Conservation (phyloP, 2,113 vertebrate species). For the Prinia subflava region DNA sequence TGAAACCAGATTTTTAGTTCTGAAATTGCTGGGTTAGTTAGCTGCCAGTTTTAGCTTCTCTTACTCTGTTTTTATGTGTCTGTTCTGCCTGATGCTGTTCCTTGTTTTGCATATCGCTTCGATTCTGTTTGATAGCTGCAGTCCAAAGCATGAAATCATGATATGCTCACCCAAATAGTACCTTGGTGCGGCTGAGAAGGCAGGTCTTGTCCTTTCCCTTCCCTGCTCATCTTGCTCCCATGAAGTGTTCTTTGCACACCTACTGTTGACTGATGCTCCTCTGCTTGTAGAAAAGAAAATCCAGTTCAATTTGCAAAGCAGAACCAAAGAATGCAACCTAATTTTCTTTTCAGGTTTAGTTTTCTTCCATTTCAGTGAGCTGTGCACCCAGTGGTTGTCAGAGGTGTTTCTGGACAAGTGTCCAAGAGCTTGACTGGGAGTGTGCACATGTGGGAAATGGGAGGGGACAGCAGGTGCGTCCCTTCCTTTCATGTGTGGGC, state of each 20-base stretch:
- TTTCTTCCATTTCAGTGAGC: background rate
- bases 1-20: background rate
- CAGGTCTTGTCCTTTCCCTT: background rate
- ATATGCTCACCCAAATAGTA: background rate
- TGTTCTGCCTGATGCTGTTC: background rate
- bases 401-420: background rate
- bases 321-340: background rate
- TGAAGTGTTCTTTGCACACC: background rate
- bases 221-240: background rate
- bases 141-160: background rate
- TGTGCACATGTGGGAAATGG: accelerated
- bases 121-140: background rate
- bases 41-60: background rate
- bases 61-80: background rate
- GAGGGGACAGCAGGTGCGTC: background rate
- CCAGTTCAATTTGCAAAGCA: background rate
- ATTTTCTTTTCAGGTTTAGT: background rate
- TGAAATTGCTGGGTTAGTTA: background rate
- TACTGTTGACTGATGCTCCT: background rate
- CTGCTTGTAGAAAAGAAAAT: background rate
- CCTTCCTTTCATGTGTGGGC: background rate
- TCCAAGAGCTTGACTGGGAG: background rate
- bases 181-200: background rate
- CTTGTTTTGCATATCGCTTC: background rate
- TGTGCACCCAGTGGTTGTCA: background rate